These are phyloP conservation scores for Drosophila borborema DNA, from an alignment of 2,888 invertebrate species.

Conservation along the genomic window DNA sequence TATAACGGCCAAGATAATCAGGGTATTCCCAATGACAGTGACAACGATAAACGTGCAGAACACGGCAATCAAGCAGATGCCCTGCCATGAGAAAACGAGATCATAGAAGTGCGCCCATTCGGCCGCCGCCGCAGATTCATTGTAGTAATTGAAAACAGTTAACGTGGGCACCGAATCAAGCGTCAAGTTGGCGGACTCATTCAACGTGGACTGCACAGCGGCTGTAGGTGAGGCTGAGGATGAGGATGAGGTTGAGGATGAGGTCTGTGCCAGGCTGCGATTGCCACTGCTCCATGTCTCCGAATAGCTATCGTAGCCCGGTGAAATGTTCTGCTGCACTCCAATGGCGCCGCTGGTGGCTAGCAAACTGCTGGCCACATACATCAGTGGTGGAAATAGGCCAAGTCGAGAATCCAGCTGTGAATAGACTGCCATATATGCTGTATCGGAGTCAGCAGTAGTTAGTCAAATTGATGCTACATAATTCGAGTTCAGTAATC, in stretches of 20 bases:
- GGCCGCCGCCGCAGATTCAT: slow-evolving; percentile 68
- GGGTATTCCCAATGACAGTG: slow-evolving; percentile 93
- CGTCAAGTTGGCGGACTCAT: slow-evolving; percentile 38
- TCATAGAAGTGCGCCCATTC: slow-evolving; percentile 83
- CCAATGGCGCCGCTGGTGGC: slow-evolving; percentile 61
- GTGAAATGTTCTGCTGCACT: slow-evolving; percentile 60
- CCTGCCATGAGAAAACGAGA: slow-evolving; percentile 84
- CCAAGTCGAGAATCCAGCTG: slow-evolving; percentile 54
- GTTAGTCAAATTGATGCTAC: slow-evolving; percentile 27
- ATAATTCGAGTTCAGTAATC: slow-evolving; percentile 19
- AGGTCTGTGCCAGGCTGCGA: slow-evolving; percentile 21
- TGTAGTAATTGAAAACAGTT: slow-evolving; percentile 65
- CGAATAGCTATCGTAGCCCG: slow-evolving; percentile 61
- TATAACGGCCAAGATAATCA: slow-evolving; percentile 95
- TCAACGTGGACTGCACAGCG: slow-evolving; percentile 33
- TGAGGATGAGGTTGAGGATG: slow-evolving; percentile 25
- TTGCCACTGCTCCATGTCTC: slow-evolving; percentile 54
- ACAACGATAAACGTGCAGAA: slow-evolving; percentile 89
- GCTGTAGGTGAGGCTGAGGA: slow-evolving; percentile 14
- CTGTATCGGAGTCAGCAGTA: slow-evolving; percentile 29
- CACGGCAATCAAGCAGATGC: slow-evolving; percentile 88
- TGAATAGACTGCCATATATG: slow-evolving; percentile 67
- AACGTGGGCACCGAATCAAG: slow-evolving; percentile 30
- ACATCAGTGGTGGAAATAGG: slow-evolving; percentile 67
- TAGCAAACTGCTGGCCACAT: slow-evolving; percentile 67